A percentile compares a stretch with the other conserved stretches of the same genome.
Conservation (phyloP, 2,113 vertebrate species). For the Plestiodon gilberti region DNA sequence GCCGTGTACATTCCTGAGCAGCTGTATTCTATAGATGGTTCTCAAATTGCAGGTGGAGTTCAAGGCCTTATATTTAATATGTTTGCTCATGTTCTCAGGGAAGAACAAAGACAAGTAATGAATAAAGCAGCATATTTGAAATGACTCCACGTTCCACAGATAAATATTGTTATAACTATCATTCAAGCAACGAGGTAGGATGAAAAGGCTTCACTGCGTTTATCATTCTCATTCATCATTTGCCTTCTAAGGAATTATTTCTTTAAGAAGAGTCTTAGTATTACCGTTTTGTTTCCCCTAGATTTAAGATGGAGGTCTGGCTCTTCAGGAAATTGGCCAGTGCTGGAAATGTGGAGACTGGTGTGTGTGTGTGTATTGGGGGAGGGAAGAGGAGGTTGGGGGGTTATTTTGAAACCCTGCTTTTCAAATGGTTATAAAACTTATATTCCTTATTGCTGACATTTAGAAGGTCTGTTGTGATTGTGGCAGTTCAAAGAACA, state of each 20-base stretch:
- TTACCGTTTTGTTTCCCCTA: background rate
- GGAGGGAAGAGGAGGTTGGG: background rate
- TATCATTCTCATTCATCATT: constrained; percentile 47
- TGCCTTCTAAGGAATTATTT: constrained; percentile 17
- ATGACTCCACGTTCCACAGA: constrained; percentile 42
- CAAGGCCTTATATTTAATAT: constrained; percentile 23
- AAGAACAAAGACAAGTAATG: constrained; percentile 51
- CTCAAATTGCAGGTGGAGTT: background rate
- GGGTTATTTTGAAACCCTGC: background rate
- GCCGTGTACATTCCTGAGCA: background rate
- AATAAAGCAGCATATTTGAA: constrained; percentile 41
- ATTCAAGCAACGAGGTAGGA: constrained; percentile 37
- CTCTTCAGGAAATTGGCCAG: background rate
- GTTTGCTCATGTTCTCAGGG: constrained; percentile 52
- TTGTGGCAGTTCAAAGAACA: too few species aligned
- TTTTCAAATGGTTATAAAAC: background rate
- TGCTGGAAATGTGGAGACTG: background rate
- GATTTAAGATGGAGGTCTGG: background rate
- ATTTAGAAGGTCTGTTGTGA: background rate
- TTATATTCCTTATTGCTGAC: background rate
- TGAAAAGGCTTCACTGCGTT: constrained; percentile 9
- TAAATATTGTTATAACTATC: constrained; percentile 46
- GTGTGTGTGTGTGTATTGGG: background rate
- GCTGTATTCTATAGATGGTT: background rate
- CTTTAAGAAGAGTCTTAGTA: constrained; percentile 57